Percentiles rank a stretch among this genome's conserved stretches.
Evolutionary conservation across 2,113 vertebrate genomes (phyloP).

Genomic region (Lasiurus cinereus): DNA sequence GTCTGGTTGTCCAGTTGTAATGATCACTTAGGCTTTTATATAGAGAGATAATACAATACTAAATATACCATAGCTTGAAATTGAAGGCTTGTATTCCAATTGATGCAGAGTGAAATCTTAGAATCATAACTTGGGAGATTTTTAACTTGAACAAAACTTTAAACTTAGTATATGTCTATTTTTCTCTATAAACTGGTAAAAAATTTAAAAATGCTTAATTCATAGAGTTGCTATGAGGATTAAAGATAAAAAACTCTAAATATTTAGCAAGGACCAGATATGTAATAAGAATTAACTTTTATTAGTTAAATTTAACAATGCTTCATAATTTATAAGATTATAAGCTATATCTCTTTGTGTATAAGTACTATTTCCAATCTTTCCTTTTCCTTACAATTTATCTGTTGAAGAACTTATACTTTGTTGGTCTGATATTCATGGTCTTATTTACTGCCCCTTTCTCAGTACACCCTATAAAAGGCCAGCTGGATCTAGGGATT

Average conservation of each 20-base stretch:
- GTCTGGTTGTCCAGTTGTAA: too few species aligned
- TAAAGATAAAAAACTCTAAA: constrained; percentile 16
- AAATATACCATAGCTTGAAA: background rate
- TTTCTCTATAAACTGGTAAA: background rate
- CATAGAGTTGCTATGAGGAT: background rate
- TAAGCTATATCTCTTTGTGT: background rate
- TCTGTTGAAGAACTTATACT: background rate
- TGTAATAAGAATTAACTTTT: background rate
- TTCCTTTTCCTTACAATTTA: background rate
- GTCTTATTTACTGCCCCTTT: background rate
- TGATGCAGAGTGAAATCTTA: background rate
- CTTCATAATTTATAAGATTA: background rate
- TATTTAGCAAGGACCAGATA: background rate
- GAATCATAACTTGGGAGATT: background rate
- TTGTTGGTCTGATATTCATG: background rate
- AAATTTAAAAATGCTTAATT: background rate
- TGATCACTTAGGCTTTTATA: too few species aligned
- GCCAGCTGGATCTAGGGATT: background rate
- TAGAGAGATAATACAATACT: background rate
- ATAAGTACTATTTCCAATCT: background rate
- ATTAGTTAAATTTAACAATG: background rate
- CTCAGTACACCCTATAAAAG: background rate
- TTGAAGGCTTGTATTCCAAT: background rate
- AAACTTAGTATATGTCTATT: background rate
- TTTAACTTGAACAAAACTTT: background rate